Evolutionary conservation across 2,888 invertebrate genomes (phyloP), one percentile per base, ranked within the genome.

Genomic region (Agriopis leucophaearia): DNA sequence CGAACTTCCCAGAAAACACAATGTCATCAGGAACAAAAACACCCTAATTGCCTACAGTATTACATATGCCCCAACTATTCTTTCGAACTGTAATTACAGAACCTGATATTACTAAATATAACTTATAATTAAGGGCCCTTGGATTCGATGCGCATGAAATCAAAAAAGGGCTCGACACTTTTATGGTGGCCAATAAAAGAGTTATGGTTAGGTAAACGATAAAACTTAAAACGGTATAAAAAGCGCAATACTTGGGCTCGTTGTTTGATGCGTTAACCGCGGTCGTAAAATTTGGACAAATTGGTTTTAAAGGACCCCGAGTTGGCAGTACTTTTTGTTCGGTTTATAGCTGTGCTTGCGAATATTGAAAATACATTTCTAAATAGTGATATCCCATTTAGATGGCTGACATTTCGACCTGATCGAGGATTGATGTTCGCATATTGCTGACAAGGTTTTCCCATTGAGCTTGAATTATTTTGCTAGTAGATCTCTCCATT

Each of bases 281-380:
- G 81, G 77, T 89, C 90, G 87, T 92, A 90, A 91, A 92, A 81
- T 83, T 81, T 76, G 82, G 83, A 89, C 89, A 89, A 92, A 92
- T 90, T 88, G 91, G 87, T 88, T 90, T 88, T 88, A 84, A 88
- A 83, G 81, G 81, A 81, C 84, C 86, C 77, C 74, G 64, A 70
- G 80, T 76, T 77, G 74, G 75, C 77, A 74, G 78, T 78, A 77
- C 76, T 84, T 81, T 83, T 83, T 78, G 78, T 80, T 74, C 72
- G 74, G 71, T 85, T 86, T 85, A 86, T 85, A 80, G 81, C 82
- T 74, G 78, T 78, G 74, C 78, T 78, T 76, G 15, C 45, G 70
- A 73, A 72, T 73, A 76, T 74, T 61, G 51, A 54, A 61, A 65
- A 72, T 67, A 66, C 65, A 69, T 68, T 55, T 57, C 18, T n/a